A percentile compares a stretch with the other conserved stretches of the same genome.
Evolutionary conservation across 1,140 invertebrate species (phyloP).

Genomic region (Ladona fulva): DNA sequence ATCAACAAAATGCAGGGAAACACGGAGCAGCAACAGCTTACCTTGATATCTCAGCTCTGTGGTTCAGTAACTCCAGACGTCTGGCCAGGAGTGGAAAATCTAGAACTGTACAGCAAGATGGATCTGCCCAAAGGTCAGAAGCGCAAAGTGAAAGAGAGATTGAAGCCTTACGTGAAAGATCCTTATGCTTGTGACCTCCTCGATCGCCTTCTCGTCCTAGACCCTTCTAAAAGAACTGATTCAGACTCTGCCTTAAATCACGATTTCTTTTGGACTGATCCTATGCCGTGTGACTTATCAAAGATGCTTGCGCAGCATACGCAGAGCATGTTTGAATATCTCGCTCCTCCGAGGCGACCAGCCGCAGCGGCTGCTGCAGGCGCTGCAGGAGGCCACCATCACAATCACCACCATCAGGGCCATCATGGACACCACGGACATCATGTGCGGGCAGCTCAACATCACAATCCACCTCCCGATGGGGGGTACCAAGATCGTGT

Average conservation of each 20-base stretch:
- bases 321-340: slow-evolving; percentile 94
- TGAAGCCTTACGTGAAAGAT: slow-evolving; percentile 90
- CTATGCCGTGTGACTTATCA: slow-evolving; percentile 83
- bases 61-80: slow-evolving; percentile 89
- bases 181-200: slow-evolving; percentile 85
- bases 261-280: slow-evolving; percentile 97
- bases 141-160: slow-evolving; percentile 77
- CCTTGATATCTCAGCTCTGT: slow-evolving; percentile 90
- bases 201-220: slow-evolving; percentile 84
- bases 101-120: slow-evolving; percentile 87
- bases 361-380: slow-evolving; percentile 23
- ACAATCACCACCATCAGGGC: neutral
- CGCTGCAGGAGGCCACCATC: neutral
- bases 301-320: slow-evolving; percentile 90
- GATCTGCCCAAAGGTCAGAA: slow-evolving; percentile 87
- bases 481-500: neutral
- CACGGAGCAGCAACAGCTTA: slow-evolving; percentile 92
- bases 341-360: slow-evolving; percentile 69
- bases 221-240: slow-evolving; percentile 84
- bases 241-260: slow-evolving; percentile 91
- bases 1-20: slow-evolving; percentile 56
- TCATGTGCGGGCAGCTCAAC: neutral
- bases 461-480: neutral
- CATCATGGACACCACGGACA: neutral
- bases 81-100: slow-evolving; percentile 89